Conservation (phyloP, 2,113 vertebrate species). For the Nestor notabilis region DNA sequence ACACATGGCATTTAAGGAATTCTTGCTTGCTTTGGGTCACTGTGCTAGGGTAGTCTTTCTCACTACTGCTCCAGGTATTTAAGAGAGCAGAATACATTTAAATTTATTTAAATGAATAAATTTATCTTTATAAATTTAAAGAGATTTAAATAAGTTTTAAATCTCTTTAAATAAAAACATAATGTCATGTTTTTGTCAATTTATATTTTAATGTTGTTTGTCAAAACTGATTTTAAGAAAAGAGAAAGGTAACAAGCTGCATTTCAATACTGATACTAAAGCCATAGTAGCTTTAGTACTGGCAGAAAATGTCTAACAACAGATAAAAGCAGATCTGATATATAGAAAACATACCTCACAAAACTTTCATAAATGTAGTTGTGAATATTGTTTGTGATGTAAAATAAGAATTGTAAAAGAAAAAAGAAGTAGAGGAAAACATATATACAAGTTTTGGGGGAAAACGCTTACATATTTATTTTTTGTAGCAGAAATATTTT, state of each 20-base stretch:
- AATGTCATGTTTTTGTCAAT: not conserved
- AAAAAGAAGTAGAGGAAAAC: not conserved
- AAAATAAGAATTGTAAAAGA: not conserved
- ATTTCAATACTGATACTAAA: not conserved
- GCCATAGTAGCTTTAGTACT: not conserved
- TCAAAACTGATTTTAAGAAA: not conserved
- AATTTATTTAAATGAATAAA: too few relatives aligned
- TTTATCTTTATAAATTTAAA: too few relatives aligned
- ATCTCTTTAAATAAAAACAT: not conserved
- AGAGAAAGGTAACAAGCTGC: not conserved
- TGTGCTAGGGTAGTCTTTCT: not conserved
- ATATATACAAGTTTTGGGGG: not conserved
- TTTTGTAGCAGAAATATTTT: not conserved
- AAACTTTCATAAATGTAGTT: not conserved
- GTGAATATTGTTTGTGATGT: not conserved
- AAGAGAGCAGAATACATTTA: too few relatives aligned
- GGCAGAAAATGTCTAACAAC: not conserved
- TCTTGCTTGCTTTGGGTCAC: not conserved
- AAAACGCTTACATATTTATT: not conserved
- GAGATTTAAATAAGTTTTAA: too few relatives aligned
- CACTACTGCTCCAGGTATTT: not conserved
- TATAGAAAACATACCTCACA: not conserved
- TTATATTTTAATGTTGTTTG: not conserved
- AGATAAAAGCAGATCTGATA: not conserved
- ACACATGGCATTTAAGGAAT: not conserved